These are phyloP conservation scores for Thysanoteuthis rhombus DNA, from an alignment of 2,888 invertebrate genomes.

Conservation along the genomic window DNA sequence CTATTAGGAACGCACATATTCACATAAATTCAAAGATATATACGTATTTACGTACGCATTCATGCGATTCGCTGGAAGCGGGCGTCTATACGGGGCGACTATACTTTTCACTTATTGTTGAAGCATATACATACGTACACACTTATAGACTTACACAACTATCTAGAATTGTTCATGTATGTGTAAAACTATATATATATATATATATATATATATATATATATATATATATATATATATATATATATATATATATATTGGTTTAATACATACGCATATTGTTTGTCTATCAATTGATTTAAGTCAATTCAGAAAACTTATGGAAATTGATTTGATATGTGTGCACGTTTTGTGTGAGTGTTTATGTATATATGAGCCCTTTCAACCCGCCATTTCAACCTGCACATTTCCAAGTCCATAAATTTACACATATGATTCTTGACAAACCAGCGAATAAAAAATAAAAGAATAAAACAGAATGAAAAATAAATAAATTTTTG, in stretches of 20 bases:
- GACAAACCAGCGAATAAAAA: background rate
- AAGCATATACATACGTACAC: background rate
- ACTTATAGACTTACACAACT: background rate
- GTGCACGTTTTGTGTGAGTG: background rate
- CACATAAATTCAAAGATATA: background rate
- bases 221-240: background rate
- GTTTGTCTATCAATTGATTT: background rate
- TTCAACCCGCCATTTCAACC: background rate
- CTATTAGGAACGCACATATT: background rate
- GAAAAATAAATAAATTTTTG: too few relatives aligned
- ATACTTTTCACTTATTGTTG: too few relatives aligned
- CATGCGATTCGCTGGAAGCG: too few relatives aligned
- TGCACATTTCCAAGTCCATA: background rate
- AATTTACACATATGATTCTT: background rate
- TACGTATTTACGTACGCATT: background rate
- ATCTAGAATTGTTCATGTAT: background rate
- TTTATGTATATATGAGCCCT: background rate
- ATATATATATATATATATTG: too few relatives aligned
- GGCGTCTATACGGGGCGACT: too few relatives aligned
- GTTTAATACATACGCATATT: background rate
- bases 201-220: background rate
- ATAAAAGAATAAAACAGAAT: background rate
- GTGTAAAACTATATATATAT: background rate
- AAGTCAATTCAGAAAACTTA: too few relatives aligned
- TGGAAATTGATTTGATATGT: too few relatives aligned